A percentile compares a stretch with the other conserved stretches of the same genome.
Conservation (phyloP, 1,140 invertebrate species). For the Cydia splendana region DNA sequence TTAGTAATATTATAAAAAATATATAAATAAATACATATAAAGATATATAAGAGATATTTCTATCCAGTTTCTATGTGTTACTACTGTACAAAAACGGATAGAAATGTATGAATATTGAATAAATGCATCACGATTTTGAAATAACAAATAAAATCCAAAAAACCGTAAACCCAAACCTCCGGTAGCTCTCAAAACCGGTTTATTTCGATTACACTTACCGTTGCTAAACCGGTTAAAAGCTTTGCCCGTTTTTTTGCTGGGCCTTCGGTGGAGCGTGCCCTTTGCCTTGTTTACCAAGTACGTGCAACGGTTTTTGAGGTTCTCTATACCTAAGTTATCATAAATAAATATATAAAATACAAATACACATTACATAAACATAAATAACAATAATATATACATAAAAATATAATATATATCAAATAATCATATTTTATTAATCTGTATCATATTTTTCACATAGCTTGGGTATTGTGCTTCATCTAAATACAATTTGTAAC, state of each 20-base stretch:
- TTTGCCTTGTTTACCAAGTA: background rate
- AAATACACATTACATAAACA: background rate
- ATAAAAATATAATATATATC: no score
- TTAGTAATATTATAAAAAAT: background rate
- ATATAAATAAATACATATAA: no score
- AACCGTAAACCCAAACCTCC: background rate
- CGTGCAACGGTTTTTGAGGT: constrained; percentile 13
- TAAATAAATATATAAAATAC: constrained; percentile 20
- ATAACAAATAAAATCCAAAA: background rate
- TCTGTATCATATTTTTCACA: no score
- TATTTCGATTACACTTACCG: background rate
- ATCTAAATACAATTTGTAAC: no score
- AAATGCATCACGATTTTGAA: no score
- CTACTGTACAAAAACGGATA: no score
- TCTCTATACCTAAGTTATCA: background rate
- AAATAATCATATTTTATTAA: no score
- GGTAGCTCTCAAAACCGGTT: background rate
- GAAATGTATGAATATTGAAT: no score
- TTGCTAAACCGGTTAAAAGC: background rate
- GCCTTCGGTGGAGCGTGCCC: background rate
- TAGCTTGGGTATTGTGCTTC: no score
- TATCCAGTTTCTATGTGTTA: no score
- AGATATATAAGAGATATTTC: no score
- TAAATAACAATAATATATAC: no score
- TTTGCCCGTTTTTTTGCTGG: constrained; percentile 1